A percentile compares a stretch with the other conserved stretches of the same genome.
These are phyloP conservation scores for Chionodraco myersi DNA, from an alignment of 2,113 vertebrate genomes.

Conservation along the genomic window DNA sequence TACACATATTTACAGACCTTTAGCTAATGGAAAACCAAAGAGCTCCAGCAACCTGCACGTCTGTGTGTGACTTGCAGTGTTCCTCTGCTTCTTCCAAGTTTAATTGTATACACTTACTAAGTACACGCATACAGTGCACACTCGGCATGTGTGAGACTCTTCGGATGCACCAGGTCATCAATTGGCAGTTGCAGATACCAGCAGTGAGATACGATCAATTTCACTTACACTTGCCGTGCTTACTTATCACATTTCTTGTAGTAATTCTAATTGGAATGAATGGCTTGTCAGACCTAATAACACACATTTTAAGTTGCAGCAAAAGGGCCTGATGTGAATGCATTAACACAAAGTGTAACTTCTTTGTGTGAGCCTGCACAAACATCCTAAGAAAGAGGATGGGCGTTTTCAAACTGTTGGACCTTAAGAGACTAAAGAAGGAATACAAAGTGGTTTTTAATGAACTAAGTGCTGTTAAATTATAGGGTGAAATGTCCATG, in stretches of 20 bases:
- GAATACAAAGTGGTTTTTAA: conserved; percentile 39
- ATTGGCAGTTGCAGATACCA: conserved; percentile 70
- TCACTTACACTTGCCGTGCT: conserved; percentile 72
- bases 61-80: background rate
- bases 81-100: background rate
- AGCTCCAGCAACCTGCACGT: conserved; percentile 1
- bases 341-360: conserved; percentile 54
- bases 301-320: conserved; percentile 60
- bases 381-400: conserved; percentile 24
- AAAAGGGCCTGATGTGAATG: conserved; percentile 58
- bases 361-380: conserved; percentile 48
- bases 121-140: conserved; percentile 1
- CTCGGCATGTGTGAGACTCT: conserved; percentile 31
- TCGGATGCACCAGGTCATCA: conserved; percentile 56
- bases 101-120: background rate
- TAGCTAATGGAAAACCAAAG: conserved; percentile 60
- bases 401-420: background rate
- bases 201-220: conserved; percentile 80
- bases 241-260: conserved; percentile 63
- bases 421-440: background rate
- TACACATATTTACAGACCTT: conserved; percentile 61
- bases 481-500: conserved; percentile 35
- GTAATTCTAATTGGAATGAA: conserved; percentile 83
- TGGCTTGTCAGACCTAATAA: conserved; percentile 82
- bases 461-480: conserved; percentile 62